These are phyloP conservation scores for Plotosus lineatus DNA, from an alignment of 2,113 vertebrate species.

Conservation along the genomic window DNA sequence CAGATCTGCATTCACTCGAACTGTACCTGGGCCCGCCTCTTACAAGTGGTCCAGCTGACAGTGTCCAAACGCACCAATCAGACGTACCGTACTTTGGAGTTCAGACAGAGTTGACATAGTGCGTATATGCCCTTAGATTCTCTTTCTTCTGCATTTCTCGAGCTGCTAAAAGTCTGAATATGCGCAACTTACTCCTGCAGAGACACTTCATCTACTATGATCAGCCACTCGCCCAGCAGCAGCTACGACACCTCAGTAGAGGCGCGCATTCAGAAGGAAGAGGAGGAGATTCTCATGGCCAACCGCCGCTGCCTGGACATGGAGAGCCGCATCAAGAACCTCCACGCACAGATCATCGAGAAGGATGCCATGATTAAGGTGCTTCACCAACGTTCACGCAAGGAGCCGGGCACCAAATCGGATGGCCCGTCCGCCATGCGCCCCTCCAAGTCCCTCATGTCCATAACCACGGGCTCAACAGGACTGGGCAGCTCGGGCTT, in stretches of 20 bases:
- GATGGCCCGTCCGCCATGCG: conserved; percentile 89
- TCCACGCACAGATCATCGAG: conserved; percentile 98
- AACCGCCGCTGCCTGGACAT: conserved; percentile 96
- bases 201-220: conserved; percentile 82
- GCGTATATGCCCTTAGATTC: too few relatives aligned
- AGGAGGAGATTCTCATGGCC: conserved; percentile 96
- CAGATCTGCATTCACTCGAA: too few relatives aligned
- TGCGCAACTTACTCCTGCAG: conserved; percentile 62
- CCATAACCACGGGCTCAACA: conserved; percentile 82
- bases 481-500: conserved; percentile 80
- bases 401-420: conserved; percentile 84
- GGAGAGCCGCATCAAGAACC: conserved; percentile 98
- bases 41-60: too few relatives aligned
- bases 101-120: too few relatives aligned
- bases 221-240: conserved; percentile 87
- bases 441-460: conserved; percentile 96
- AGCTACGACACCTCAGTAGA: conserved; percentile 95
- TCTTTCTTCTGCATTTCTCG: too few relatives aligned
- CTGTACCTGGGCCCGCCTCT: too few relatives aligned
- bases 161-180: neutral
- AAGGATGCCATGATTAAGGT: conserved; percentile 99
- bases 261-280: conserved; percentile 95
- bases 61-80: too few relatives aligned
- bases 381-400: conserved; percentile 94
- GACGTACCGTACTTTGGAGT: too few relatives aligned